A percentile compares a stretch with the other conserved stretches of the same genome.
Conservation (phyloP, 2,113 vertebrate species). For the Caranx melampygus region DNA sequence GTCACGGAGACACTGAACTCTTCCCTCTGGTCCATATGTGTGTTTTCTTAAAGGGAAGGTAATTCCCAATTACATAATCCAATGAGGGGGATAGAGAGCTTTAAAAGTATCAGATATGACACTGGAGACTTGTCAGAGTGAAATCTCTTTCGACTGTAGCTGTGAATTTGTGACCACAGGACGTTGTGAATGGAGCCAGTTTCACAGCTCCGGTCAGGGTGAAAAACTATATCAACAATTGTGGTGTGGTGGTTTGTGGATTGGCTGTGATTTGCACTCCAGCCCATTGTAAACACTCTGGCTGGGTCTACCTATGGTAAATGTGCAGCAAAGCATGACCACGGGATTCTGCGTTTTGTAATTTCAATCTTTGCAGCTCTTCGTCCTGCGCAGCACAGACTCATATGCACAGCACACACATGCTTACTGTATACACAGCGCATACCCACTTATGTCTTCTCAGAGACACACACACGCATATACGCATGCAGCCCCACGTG, state of each 20-base stretch:
- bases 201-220: constrained; percentile 58
- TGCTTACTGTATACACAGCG: constrained; percentile 20
- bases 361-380: constrained; percentile 53
- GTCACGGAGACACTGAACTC: constrained; percentile 10
- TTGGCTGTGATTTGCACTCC: constrained; percentile 55
- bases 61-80: constrained; percentile 41
- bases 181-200: constrained; percentile 61
- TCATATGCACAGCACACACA: constrained; percentile 8
- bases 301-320: constrained; percentile 61
- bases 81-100: constrained; percentile 22
- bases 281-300: constrained; percentile 51
- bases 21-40: constrained; percentile 18
- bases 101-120: constrained; percentile 46
- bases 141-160: constrained; percentile 40
- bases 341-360: constrained; percentile 46
- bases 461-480: constrained; percentile 19
- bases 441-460: constrained; percentile 13
- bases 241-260: constrained; percentile 65
- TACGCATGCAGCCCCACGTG: constrained; percentile 31
- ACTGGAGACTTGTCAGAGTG: constrained; percentile 29
- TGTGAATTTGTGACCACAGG: constrained; percentile 55
- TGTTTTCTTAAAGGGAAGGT: constrained; percentile 26
- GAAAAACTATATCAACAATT: constrained; percentile 64
- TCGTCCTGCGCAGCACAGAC: constrained; percentile 19
- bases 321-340: constrained; percentile 44